phyloP scores from a whole-genome alignment of 1,140 invertebrate genomes.

The Zaprionus nigranus region DNA sequence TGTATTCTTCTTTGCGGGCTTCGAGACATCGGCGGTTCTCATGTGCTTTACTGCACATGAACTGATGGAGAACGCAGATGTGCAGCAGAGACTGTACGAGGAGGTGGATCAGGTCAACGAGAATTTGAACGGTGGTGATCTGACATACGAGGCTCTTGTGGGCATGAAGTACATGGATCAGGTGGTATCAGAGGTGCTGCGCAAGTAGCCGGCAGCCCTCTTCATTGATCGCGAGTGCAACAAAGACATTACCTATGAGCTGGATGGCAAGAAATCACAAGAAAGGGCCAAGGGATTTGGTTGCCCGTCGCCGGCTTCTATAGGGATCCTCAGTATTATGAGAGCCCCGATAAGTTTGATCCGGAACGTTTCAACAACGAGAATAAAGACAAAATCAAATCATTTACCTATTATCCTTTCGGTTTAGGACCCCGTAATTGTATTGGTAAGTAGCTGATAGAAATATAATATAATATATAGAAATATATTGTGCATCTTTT shows the following conservation, averaged over 20 bases:
- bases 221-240: conserved; percentile 85
- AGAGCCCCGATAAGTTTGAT: conserved; percentile 86
- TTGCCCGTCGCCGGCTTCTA: conserved; percentile 86
- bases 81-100: conserved; percentile 86
- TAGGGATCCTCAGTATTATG: conserved; percentile 85
- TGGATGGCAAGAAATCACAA: conserved; percentile 85
- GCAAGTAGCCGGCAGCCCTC: conserved; percentile 86
- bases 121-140: conserved; percentile 58
- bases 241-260: conserved; percentile 84
- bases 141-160: conserved; percentile 84
- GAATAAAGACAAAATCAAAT: conserved; percentile 85
- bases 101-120: conserved; percentile 85
- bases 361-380: conserved; percentile 87
- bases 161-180: conserved; percentile 85
- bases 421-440: conserved; percentile 88
- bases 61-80: conserved; percentile 86
- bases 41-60: conserved; percentile 85
- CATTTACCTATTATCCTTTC: conserved; percentile 87
- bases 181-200: conserved; percentile 86
- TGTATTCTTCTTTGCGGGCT: conserved; percentile 88
- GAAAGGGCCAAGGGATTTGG: conserved; percentile 84
- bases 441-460: conserved; percentile 85
- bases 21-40: conserved; percentile 87
- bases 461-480: too few species aligned
- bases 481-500: background rate